Evolutionary conservation across 2,888 invertebrate genomes (phyloP), one percentile per base, ranked within the genome.

Genomic region (Lithosia quadra): DNA sequence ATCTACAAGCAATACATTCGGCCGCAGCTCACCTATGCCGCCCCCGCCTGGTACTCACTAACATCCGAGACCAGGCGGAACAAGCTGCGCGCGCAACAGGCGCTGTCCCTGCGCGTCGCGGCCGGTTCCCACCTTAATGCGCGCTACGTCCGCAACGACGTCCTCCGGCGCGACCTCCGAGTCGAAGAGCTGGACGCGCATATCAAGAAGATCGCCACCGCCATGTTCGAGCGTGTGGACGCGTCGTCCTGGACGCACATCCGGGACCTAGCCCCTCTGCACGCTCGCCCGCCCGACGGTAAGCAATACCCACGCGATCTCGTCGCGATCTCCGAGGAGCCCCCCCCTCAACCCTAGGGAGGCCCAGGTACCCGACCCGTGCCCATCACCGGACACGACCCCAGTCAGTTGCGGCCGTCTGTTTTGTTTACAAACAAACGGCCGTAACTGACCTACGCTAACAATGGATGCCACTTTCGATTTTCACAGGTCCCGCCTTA

Each of bases 181-280:
- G n/a, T 34, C 2, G 36, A 36, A 8, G 34, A 18, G 5, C 55
- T 39, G 28, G 56, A 39, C 18, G 36, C 0, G 0, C 8, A 15
- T 10, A 24, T 39, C 7, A 1, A 11, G 8, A 1, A 24, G 5
- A n/a, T 63, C 3, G 24, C 55, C 13, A 15, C 34, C 13, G 13
- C 10, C 0, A 56, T 63, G 36, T 63, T 63, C 63, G 21, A 21
- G 13, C 63, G 63, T 15, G 55, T 55, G 15, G 63, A 63, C 36
- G 13, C 43, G 8, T 62, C 62, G 5, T 3, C 39, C 7, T 43
- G 15, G 15, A 15, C 3, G 0, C 62, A 62, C 13, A n/a, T 63
- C 21, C n/a, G 63, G 7, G 63, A 13, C 5, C 1, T 63, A 0
- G 63, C 63, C 11, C 63, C 63, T 0, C 21, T 15, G 21, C 63